Evolutionary conservation across 2,797 vertebrate genomes (phyloP).

Genomic region (Nannoperca obscura): DNA sequence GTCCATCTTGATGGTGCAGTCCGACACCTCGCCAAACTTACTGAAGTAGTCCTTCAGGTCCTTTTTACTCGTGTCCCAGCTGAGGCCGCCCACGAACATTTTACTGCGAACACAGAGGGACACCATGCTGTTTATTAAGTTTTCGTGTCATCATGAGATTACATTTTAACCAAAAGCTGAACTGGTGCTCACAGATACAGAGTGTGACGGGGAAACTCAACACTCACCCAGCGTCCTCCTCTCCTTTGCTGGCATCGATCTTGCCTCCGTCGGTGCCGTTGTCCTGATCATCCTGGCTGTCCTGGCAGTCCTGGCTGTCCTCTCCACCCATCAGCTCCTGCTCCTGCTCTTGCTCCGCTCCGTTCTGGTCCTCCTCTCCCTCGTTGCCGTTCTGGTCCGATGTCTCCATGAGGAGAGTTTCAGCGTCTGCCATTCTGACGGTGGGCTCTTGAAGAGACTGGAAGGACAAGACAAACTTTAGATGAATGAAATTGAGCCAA

Average conservation of each 20-base stretch:
- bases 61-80: conserved; percentile 99
- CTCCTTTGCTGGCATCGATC: conserved; percentile 95
- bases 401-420: conserved; percentile 87
- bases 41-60: conserved; percentile 99
- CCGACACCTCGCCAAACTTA: conserved; percentile 96
- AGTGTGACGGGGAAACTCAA: not conserved
- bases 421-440: conserved; percentile 84
- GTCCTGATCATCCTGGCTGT: conserved; percentile 63
- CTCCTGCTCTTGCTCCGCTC: conserved; percentile 74
- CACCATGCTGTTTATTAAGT: not conserved
- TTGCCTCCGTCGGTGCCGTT: conserved; percentile 90
- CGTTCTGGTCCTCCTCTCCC: conserved; percentile 81
- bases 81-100: conserved; percentile 99
- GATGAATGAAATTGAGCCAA: not conserved
- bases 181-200: fast-evolving
- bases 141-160: too few relatives aligned
- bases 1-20: conserved; percentile 99
- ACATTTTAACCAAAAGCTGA: not conserved
- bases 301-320: conserved; percentile 62
- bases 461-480: fast-evolving
- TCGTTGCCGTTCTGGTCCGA: conserved; percentile 87
- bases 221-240: conserved; percentile 95
- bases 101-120: conserved; percentile 84
- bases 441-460: conserved; percentile 62
- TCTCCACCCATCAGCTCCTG: conserved; percentile 70